Evolutionary conservation across 2,113 vertebrate species (phyloP).

Genomic region (Amia ocellicauda): DNA sequence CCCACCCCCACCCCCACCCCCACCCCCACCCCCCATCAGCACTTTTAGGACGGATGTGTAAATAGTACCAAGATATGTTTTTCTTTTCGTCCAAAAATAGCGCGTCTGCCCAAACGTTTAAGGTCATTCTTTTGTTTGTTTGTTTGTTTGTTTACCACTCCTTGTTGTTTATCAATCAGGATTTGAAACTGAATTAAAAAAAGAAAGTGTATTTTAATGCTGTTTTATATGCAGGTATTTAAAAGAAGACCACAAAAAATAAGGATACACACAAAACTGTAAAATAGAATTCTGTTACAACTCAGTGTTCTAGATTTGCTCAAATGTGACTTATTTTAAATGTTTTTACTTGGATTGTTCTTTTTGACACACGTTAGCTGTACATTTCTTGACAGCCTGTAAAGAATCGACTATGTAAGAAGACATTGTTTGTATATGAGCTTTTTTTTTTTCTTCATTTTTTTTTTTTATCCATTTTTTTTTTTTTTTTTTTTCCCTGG

Average conservation of each 20-base stretch:
- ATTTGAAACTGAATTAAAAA: slow-evolving; percentile 31
- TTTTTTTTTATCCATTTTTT: no score
- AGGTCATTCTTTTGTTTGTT: slow-evolving; percentile 32
- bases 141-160: slow-evolving; percentile 27
- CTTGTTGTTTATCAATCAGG: slow-evolving; percentile 34
- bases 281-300: slow-evolving; percentile 41
- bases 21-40: neutral
- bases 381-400: slow-evolving; percentile 53
- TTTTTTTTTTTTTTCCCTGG: no score
- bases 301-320: slow-evolving; percentile 46
- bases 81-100: slow-evolving; percentile 45
- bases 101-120: slow-evolving; percentile 47
- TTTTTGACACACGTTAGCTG: slow-evolving; percentile 40
- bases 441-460: slow-evolving; percentile 48
- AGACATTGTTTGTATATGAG: slow-evolving; percentile 52
- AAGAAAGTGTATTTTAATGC: slow-evolving; percentile 43
- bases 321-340: slow-evolving; percentile 38
- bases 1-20: accelerated
- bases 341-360: neutral
- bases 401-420: slow-evolving; percentile 46
- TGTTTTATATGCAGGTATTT: slow-evolving; percentile 48
- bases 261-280: slow-evolving; percentile 39
- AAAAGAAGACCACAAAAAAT: slow-evolving; percentile 29
- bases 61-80: slow-evolving; percentile 43
- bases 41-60: no score